phyloP scores from a whole-genome alignment of 2,888 invertebrate genomes.

The Netelia fuscicornis region DNA sequence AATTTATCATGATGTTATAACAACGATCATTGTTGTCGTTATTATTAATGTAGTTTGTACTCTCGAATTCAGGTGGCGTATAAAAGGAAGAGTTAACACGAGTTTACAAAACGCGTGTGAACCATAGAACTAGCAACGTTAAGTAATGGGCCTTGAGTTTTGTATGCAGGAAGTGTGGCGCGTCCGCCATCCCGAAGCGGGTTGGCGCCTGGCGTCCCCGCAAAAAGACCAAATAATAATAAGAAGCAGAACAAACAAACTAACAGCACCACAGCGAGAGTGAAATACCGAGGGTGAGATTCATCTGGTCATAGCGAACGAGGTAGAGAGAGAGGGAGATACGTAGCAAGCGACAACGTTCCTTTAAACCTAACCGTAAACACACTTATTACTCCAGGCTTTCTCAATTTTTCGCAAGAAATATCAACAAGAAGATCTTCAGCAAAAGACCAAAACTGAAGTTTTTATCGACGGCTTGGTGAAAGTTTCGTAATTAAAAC shows the following conservation, averaged over 20 bases:
- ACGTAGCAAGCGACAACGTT: conserved; percentile 52
- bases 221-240: conserved; percentile 71
- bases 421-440: no score
- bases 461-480: neutral
- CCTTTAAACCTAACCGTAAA: conserved; percentile 77
- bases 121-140: conserved; percentile 73
- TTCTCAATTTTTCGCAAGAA: conserved; percentile 72
- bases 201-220: conserved; percentile 73
- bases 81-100: conserved; percentile 70
- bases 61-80: conserved; percentile 66
- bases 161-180: conserved; percentile 79
- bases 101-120: conserved; percentile 66
- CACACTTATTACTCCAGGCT: conserved; percentile 73
- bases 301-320: conserved; percentile 70
- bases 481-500: neutral
- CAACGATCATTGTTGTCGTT: neutral
- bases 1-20: neutral
- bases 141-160: conserved; percentile 75
- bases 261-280: conserved; percentile 73
- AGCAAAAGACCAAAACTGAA: no score
- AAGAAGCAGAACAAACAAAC: conserved; percentile 67
- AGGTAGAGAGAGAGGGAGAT: conserved; percentile 62
- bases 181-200: conserved; percentile 74
- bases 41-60: conserved; percentile 20
- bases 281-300: conserved; percentile 73